phyloP scores from a whole-genome alignment of 2,113 vertebrate species.

The Syngnathus scovelli region DNA sequence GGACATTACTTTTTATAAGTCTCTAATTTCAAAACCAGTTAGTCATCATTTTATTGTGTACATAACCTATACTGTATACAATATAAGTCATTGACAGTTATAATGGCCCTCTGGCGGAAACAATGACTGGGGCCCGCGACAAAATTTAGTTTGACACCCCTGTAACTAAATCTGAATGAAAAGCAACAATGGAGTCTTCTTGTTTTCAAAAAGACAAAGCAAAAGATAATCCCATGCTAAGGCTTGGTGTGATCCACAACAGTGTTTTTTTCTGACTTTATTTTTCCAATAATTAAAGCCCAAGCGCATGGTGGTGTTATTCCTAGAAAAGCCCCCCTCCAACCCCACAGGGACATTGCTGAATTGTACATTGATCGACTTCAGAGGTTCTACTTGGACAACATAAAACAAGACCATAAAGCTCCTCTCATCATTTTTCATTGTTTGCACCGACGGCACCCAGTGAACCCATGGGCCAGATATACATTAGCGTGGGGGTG shows the following conservation, averaged over 20 bases:
- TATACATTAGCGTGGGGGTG: constrained; percentile 8
- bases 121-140: no score
- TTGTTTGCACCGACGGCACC: not conserved
- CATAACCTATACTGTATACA: no score
- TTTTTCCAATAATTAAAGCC: not conserved
- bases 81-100: no score
- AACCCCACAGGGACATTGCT: not conserved
- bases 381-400: not conserved
- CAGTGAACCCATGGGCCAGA: constrained; percentile 3
- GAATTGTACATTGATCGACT: not conserved
- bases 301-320: not conserved
- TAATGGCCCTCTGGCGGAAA: no score
- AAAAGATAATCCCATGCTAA: not conserved
- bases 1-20: no score
- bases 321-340: not conserved
- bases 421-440: not conserved
- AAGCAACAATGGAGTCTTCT: no score
- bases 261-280: no score
- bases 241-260: not conserved
- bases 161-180: no score
- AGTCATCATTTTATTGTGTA: no score
- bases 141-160: no score
- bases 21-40: no score
- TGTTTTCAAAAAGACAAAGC: not conserved
- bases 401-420: not conserved